phyloP scores from a whole-genome alignment of 2,797 vertebrate species.

The Pogoniulus pusillus region DNA sequence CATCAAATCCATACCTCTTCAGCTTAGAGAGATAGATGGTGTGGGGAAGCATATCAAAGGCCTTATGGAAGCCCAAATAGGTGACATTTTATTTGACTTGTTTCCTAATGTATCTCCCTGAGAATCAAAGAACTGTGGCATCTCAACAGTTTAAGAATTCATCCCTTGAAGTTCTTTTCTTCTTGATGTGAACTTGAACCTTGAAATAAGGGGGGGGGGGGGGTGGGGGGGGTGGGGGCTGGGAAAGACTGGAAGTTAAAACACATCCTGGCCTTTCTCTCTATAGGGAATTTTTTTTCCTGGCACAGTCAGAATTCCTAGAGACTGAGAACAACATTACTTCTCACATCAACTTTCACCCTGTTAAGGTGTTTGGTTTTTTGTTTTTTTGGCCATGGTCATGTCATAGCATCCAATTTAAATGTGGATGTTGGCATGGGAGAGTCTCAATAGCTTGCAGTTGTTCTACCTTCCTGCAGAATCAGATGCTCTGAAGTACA shows the following conservation, averaged over 20 bases:
- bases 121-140: not conserved
- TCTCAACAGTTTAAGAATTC: not conserved
- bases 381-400: not conserved
- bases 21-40: too few relatives aligned
- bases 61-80: too few relatives aligned
- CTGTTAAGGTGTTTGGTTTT: fast-evolving
- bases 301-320: not conserved
- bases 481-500: not conserved
- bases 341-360: not conserved
- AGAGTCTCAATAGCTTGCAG: not conserved
- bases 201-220: too few relatives aligned
- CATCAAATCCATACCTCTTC: too few relatives aligned
- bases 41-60: too few relatives aligned
- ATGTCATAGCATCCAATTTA: not conserved
- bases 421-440: not conserved
- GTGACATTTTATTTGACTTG: too few relatives aligned
- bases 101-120: not conserved
- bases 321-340: not conserved
- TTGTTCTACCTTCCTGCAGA: not conserved
- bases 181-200: not conserved
- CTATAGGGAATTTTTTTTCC: not conserved
- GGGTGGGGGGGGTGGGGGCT: too few relatives aligned
- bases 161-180: not conserved
- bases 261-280: not conserved
- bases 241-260: not conserved